Evolutionary conservation across 2,888 invertebrate species (phyloP).

Genomic region (Volucella inflata): DNA sequence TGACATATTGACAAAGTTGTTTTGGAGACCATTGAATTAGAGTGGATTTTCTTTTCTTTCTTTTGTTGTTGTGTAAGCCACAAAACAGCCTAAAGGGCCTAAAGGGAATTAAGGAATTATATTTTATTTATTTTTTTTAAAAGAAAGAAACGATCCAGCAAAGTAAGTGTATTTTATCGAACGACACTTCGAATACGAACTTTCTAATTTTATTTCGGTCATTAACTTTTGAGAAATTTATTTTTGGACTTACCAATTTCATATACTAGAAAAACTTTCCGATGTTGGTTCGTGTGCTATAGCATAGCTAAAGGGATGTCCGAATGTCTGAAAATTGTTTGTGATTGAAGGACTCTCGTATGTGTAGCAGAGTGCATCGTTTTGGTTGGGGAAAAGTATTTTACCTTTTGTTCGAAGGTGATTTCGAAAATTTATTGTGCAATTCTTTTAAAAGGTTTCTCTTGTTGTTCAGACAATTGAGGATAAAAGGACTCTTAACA

Average conservation of each 20-base stretch:
- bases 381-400: not conserved
- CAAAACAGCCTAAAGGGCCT: not conserved
- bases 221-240: not conserved
- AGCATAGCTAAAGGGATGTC: not conserved
- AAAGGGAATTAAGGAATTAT: too few species aligned
- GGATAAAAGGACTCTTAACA: too few species aligned
- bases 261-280: not conserved
- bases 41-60: not conserved
- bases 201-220: not conserved
- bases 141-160: not conserved
- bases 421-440: conserved; percentile 4
- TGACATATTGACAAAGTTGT: conserved; percentile 33
- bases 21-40: not conserved
- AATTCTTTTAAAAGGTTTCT: conserved; percentile 48
- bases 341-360: not conserved
- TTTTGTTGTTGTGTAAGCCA: not conserved
- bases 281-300: not conserved
- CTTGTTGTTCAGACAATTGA: not conserved
- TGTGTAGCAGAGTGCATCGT: conserved; percentile 18
- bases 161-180: too few species aligned
- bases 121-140: not conserved
- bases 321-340: conserved; percentile 1
- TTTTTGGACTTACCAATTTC: too few species aligned
- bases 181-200: too few species aligned
- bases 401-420: not conserved